Evolutionary conservation across 2,113 vertebrate genomes (phyloP), one percentile per base, ranked within the genome.

Genomic region (Talpa occidentalis): DNA sequence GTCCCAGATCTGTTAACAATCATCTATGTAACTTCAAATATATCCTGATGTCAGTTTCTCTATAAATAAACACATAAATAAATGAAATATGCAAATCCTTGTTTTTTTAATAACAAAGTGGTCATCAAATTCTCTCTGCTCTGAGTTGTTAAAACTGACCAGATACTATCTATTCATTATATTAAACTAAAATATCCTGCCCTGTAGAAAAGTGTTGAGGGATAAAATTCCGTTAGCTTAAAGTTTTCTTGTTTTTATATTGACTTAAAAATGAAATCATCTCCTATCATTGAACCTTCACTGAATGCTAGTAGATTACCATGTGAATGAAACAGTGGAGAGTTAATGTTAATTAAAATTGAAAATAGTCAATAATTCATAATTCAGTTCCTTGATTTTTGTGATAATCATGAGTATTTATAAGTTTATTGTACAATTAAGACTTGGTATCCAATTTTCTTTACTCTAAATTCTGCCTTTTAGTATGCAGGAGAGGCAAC

Each of bases 291-390:
- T 82, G 70, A 64, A 70, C 22, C 30, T 67, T 6, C 86, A 66
- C 1, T n/a, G 44, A 72, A 15, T 82, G 1, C 4, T 80, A 37
- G 19, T 44, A 47, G 19, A 89, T 60, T 81, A 54, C 7, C 10
- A 60, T 49, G 1, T 69, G 47, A 87, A 79, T 73, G 16, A 91
- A 77, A 84, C 26, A 6, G 10, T 32, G 69, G 3, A 19, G 73
- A 93, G 44, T 66, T 32, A 52, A 82, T 82, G 44, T 90, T 79
- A 44, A 47, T 76, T 77, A 82, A 54, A 77, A 66, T 72, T 72
- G 30, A 30, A 67, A 81, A 78, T 54, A 89, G 2, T 1, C 47
- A 52, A 40, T 70, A 70, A 70, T 64, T 7, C n/a, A n/a, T 49
- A 35, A 17, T 49, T 80, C 15, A 83, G 35, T 2, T 86, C 15